These are phyloP conservation scores for Lichenostomus cassidix DNA, from an alignment of 2,113 vertebrate species.

Conservation along the genomic window DNA sequence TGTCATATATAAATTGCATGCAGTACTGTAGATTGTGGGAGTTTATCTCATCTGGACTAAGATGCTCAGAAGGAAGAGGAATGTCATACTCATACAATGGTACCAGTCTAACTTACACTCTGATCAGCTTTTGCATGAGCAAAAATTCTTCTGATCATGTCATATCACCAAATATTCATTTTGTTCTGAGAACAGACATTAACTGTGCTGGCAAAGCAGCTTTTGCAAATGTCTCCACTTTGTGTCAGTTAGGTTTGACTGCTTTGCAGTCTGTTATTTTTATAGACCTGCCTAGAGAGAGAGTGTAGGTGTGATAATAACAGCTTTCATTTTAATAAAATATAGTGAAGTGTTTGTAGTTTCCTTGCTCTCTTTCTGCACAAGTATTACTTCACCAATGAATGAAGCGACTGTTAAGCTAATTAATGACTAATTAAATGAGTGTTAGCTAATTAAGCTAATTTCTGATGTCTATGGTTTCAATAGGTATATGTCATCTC, in stretches of 20 bases:
- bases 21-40: neutral
- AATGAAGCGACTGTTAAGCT: neutral
- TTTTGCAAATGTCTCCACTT: neutral
- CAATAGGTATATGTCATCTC: neutral
- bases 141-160: neutral
- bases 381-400: neutral
- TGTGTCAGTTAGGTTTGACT: neutral
- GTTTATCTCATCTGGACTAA: neutral
- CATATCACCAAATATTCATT: neutral
- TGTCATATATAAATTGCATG: neutral
- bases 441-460: neutral
- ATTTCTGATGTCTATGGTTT: neutral
- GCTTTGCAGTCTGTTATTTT: conserved; percentile 15
- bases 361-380: neutral
- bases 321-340: conserved; percentile 31
- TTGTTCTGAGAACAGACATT: neutral
- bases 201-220: neutral
- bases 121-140: neutral
- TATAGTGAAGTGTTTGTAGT: conserved; percentile 27
- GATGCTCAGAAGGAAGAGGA: neutral
- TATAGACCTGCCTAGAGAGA: conserved; percentile 23
- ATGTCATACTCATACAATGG: neutral
- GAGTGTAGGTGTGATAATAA: conserved; percentile 30
- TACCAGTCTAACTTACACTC: neutral
- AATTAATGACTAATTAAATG: neutral